Base-by-base conservation (phyloP, 2,888 invertebrate genomes). In the Ceramica pisi region DNA sequence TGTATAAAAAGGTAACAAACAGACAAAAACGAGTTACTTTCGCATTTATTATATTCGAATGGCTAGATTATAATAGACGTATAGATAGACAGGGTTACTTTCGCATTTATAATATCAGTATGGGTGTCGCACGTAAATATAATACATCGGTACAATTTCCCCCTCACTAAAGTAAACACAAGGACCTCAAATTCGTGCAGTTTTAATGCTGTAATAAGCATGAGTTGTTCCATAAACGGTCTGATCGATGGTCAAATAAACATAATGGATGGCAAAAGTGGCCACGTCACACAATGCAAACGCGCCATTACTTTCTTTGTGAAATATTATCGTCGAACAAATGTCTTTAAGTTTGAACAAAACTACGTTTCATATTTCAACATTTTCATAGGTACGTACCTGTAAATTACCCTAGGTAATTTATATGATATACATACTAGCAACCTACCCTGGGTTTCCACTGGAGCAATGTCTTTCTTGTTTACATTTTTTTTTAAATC, bases 131-230 rank as follows among this genome's bases (percentile, higher is more conserved):
- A 26, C 9, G 4, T 26, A 31, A 35, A n/a, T 7, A 56, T 14
- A 21, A 57, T n/a, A 5, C 5, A 38, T 9, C 8, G 8, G 31
- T n/a, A 55, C 21, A 35, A 19, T 31, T 19, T 31, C 1, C 4
- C 14, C 46, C 7, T n/a, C 14, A 57, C 7, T 31, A 16, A 12
- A 31, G 31, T 31, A 8, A 12, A 44, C 19, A 19, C 3, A 60
- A 16, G 14, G 12, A 26, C 19, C 4, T 31, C 1, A n/a, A 12
- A 26, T 3, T 38, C 62, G 38, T 63, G 38, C 53, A 73, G 3
- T n/a, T 44, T 61, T 73, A 35, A 51, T 73, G 41, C 23, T 7
- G 0, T 63, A 53, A 53, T 38, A 14, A 14, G 35, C 26, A 53
- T 14, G 10, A 23, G 46, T 5, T 21, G 21, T 19, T 12, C 26